Base-by-base conservation (phyloP, 2,797 vertebrate genomes). In the Anguilla pacifica region DNA sequence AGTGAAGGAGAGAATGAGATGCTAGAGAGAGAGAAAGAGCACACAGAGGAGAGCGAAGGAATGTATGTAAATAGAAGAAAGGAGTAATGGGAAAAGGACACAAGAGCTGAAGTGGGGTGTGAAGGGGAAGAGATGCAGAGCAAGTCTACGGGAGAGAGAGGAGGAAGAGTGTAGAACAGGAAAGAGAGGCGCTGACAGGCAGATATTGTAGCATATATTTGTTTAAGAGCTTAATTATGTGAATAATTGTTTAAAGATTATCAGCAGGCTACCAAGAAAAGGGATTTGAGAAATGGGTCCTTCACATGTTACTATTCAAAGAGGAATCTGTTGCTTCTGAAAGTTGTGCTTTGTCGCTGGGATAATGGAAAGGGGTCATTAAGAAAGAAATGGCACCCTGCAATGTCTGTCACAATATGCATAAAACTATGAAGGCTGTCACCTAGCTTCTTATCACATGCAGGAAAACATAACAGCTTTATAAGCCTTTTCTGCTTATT, bases 371-470 rank as follows among this genome's bases (percentile, higher is more conserved):
- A 64, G 61, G 61, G 61, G 5, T 64, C 25, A 64, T 1, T 7
- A n/a, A 64, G 0, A 64, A 64, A 28, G n/a, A 31, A 11, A 31
- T n/a, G 3, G n/a, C 9, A 31, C 6, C 31, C 28, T 72, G n/a
- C 25, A 72, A 72, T 28, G 67, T 72, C 61, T 64, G 61, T 11
- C 67, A 31, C 85, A 89, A 91, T 91, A 90, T 86, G 74, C 87
- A 91, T 91, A 92, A 92, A 86, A 86, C 88, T 85, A 13, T 64
- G 1, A 64, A 3, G 25, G 64, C 25, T 25, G 64, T 67, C 19
- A 25, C 22, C 19, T 67, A 22, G 64, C 64, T 25, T 72, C 25
- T 64, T 64, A 55, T 55, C 53, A 55, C 53, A 55, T 55, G 53
- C 25, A 39, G 1, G 25, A 72, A 72, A 31, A 72, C n/a, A 31